Percentiles rank a stretch among this genome's conserved stretches.
Conservation (phyloP, 2,113 vertebrate genomes). For the Bos taurus region ARS-UCD2.0 NC_037356.1:34574001-34574500, state of each 20-base stretch:
- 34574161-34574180: not conserved
- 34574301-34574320: not conserved
- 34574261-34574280: not conserved
- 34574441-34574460: not conserved
- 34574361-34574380: not conserved
- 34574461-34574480: not conserved
- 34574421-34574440: not conserved
- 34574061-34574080: not conserved
- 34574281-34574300: not conserved
- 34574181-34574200: not conserved
- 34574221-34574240: not conserved
- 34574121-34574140: not conserved
- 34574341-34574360: not conserved
- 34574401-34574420: not conserved
- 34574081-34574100: not conserved
- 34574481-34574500: not conserved
- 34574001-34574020: not conserved
- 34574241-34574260: not conserved
- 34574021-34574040: not conserved
- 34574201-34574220: not conserved
- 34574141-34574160: not conserved
- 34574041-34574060: not conserved
- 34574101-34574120: not conserved
- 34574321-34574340: not conserved
- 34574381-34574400: not conserved